These are phyloP conservation scores for Phalacrocorax aristotelis DNA, from an alignment of 2,113 vertebrate genomes.

Conservation along the genomic window DNA sequence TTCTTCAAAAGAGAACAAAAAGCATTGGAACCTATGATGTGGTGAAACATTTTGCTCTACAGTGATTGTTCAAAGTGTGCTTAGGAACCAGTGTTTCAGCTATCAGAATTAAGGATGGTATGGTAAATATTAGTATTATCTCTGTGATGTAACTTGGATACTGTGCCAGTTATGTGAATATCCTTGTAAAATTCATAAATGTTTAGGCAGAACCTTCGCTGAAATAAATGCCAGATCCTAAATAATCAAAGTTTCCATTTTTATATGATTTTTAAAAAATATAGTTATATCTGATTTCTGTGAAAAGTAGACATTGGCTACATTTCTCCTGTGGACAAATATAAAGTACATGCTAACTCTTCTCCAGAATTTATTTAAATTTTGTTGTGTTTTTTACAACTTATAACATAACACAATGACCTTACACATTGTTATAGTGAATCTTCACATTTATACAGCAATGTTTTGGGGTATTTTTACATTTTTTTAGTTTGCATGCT, in stretches of 20 bases:
- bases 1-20: neutral
- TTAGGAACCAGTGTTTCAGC: neutral
- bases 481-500: neutral
- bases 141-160: neutral
- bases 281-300: neutral
- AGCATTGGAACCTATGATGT: neutral
- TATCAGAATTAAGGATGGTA: neutral
- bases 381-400: neutral
- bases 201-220: neutral
- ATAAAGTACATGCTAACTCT: neutral
- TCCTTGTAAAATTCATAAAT: neutral
- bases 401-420: neutral
- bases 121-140: neutral
- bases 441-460: neutral
- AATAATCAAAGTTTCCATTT: neutral
- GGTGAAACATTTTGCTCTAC: neutral
- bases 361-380: neutral
- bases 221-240: neutral
- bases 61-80: neutral
- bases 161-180: neutral
- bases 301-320: neutral
- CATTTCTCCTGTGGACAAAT: slow-evolving; percentile 12
- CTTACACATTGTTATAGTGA: neutral
- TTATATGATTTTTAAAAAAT: neutral
- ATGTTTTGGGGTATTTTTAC: neutral